Evolutionary conservation across 2,113 vertebrate genomes (phyloP).

Genomic region (Fukomys damarensis): DNA sequence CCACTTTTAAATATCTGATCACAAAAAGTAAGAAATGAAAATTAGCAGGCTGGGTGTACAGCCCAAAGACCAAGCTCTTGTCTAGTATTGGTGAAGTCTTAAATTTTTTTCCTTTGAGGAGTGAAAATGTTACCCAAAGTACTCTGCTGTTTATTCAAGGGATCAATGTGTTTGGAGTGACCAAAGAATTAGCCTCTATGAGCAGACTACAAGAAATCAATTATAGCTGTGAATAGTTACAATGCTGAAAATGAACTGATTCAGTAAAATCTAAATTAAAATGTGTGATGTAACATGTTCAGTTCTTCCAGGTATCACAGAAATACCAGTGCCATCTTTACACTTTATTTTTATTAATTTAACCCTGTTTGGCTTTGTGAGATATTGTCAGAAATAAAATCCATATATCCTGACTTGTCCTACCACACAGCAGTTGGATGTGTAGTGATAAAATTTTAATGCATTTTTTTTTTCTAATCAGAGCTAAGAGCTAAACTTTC

Average conservation of each 20-base stretch:
- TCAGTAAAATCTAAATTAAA: background rate
- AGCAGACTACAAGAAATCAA: background rate
- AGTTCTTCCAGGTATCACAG: background rate
- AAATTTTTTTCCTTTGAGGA: background rate
- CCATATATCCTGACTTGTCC: background rate
- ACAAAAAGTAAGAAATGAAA: conserved; percentile 22
- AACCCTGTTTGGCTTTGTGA: background rate
- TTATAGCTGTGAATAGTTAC: background rate
- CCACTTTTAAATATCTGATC: background rate
- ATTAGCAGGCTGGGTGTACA: background rate
- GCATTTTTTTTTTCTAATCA: background rate
- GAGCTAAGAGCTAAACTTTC: background rate
- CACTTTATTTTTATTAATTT: background rate
- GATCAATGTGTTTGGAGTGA: background rate
- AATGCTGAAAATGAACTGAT: background rate
- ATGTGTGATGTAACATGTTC: background rate
- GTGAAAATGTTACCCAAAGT: background rate
- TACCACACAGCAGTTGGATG: background rate
- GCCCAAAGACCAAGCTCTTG: no score
- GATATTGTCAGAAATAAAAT: conserved; percentile 9
- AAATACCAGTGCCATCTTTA: background rate
- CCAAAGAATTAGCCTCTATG: background rate
- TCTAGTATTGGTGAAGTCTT: background rate
- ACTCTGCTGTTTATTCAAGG: background rate
- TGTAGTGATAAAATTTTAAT: background rate